A percentile compares a stretch with the other conserved stretches of the same genome.
phyloP scores from a whole-genome alignment of 2,797 vertebrate genomes.

The Lepus townsendii region DNA sequence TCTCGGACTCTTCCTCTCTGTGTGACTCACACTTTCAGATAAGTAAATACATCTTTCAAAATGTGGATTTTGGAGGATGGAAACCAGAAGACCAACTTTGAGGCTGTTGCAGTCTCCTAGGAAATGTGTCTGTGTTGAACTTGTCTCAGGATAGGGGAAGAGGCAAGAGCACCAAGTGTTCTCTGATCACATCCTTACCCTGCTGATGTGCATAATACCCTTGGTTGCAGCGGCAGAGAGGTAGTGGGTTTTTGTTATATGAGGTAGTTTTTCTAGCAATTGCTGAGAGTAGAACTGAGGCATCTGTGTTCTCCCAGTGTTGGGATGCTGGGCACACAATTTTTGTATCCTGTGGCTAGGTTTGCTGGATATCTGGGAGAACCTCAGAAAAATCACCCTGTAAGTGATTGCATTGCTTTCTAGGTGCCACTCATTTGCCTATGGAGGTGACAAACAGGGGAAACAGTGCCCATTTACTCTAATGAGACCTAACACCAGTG shows the following conservation, averaged over 20 bases:
- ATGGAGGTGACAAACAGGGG: not conserved
- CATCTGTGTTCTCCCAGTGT: not conserved
- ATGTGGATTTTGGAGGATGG: not conserved
- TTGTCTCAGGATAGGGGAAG: not conserved
- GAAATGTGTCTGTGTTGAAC: not conserved
- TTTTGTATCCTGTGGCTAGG: not conserved
- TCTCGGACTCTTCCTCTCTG: too few relatives aligned
- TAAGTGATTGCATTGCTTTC: not conserved
- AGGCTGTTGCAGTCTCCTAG: not conserved
- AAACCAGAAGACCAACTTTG: not conserved
- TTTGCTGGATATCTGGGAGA: conserved; percentile 1
- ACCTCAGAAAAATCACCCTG: conserved; percentile 9
- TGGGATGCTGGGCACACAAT: not conserved
- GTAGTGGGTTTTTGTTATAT: not conserved
- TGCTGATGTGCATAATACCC: not conserved
- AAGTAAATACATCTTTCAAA: too few relatives aligned
- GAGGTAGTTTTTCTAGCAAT: not conserved
- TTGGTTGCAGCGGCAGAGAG: not conserved
- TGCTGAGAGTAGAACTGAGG: not conserved
- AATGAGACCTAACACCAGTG: not conserved
- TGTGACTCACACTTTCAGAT: too few relatives aligned
- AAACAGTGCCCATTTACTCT: conserved; percentile 43
- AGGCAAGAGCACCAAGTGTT: not conserved
- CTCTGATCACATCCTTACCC: not conserved
- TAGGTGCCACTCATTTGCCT: not conserved